Conservation (phyloP, 92 coral and sea anemone species). For the Parazoanthus darwini region DNA sequence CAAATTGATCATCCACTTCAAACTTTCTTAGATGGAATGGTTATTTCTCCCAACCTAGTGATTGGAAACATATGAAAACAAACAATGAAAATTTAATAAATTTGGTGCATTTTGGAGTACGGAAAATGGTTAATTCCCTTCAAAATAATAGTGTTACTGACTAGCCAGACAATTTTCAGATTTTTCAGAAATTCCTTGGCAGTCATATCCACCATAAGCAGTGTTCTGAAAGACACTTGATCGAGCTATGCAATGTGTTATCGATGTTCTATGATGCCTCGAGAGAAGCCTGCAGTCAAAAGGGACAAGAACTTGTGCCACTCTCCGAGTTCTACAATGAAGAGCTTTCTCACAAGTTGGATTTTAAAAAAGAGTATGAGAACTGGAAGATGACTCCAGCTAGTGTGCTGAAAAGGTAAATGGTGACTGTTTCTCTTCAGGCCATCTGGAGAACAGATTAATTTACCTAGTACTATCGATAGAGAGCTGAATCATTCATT, state of each 20-base stretch:
- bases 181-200: constrained; percentile 75
- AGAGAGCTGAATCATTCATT: no score
- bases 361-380: constrained; percentile 95
- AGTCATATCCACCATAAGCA: constrained; percentile 73
- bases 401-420: constrained; percentile 47
- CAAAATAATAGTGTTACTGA: no score
- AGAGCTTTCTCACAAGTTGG: constrained; percentile 89
- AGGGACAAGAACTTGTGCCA: constrained; percentile 45
- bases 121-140: no score
- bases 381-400: constrained; percentile 57
- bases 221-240: constrained; percentile 65
- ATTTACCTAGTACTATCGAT: no score
- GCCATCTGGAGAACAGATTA: neutral
- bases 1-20: no score
- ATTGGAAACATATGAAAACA: no score
- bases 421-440: no score
- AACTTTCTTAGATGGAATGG: no score
- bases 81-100: no score
- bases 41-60: no score
- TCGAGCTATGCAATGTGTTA: constrained; percentile 71
- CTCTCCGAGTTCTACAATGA: constrained; percentile 84
- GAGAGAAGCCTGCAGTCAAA: constrained; percentile 24
- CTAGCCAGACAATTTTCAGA: constrained; percentile 41
- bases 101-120: no score
- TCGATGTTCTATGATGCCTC: constrained; percentile 71